Evolutionary conservation across 1,140 invertebrate species (phyloP), one percentile per base, ranked within the genome.

Genomic region (Drosophila ficusphila): DNA sequence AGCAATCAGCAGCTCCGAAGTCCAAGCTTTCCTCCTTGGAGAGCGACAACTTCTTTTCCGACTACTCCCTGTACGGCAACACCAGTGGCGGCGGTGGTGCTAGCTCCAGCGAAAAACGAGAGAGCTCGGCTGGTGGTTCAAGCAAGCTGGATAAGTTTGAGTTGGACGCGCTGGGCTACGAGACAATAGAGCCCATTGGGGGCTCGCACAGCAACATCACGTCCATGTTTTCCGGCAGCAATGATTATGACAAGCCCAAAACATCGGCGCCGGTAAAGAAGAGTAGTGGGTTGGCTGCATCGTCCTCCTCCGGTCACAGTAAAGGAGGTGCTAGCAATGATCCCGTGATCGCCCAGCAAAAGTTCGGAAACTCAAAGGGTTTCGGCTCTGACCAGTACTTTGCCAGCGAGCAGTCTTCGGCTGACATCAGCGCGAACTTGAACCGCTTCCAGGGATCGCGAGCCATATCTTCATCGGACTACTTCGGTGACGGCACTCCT

Each of bases 381-480:
- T 99, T 99, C 78, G 99, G 98, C 57, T 99, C 98, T 0, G 97
- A 98, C 90, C 98, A 99, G 92, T 99, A 95, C 92, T 99, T 99
- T 91, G 95, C 95, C 3, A 96, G 96, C 68, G 94, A 94, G 71
- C 91, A 93, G 14, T 92, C 91, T 2, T 38, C 83, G 7, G 44
- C 68, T 16, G 90, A 91, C 48, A 39, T 78, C 3, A 79, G 72
- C 25, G 58, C 79, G 21, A 90, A 85, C 74, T 68, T 91, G 73
- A 91, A 77, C 57, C 94, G 94, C 46, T 99, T 98, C 92, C 96
- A 97, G 92, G 98, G 96, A 49, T 98, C 96, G 74, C 96, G 94
- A 49, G 96, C 96, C 91, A 99, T 99, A 92, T 99, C 98, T 12
- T 99, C 98, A 29, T 95, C 97, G 1, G 98, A 99, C 91, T 97